Conservation (phyloP, 2,113 vertebrate species). For the Hypomesus transpacificus region DNA sequence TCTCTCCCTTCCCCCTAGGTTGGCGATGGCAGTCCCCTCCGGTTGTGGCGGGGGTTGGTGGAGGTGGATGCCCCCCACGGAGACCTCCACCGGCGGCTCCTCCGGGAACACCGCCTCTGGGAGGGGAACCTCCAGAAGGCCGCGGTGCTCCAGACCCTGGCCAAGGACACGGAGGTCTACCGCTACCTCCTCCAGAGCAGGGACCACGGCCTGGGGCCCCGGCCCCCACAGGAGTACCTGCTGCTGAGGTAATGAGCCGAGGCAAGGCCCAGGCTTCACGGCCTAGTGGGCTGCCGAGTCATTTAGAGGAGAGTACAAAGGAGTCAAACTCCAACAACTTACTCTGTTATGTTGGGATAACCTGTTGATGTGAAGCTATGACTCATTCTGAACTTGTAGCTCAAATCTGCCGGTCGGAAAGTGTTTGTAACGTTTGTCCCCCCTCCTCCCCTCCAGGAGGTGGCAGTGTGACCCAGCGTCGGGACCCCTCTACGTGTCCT, state of each 20-base stretch:
- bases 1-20: constrained; percentile 52
- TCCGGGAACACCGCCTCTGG: constrained; percentile 70
- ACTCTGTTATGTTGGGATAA: too few species aligned
- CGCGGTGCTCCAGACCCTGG: constrained; percentile 63
- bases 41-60: constrained; percentile 68
- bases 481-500: constrained; percentile 67
- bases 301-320: background rate
- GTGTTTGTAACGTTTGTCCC: too few species aligned
- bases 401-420: too few species aligned
- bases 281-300: background rate
- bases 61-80: constrained; percentile 69
- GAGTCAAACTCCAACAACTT: background rate
- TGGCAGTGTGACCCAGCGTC: constrained; percentile 70
- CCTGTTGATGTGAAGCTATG: too few species aligned
- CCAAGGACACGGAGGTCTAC: constrained; percentile 70
- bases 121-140: constrained; percentile 58
- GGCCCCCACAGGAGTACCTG: constrained; percentile 64
- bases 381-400: too few species aligned
- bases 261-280: constrained; percentile 9
- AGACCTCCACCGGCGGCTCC: constrained; percentile 66
- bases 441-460: constrained; percentile 53
- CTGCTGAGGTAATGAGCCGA: constrained; percentile 69
- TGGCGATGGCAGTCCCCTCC: constrained; percentile 63
- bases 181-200: constrained; percentile 60
- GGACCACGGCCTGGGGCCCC: constrained; percentile 51